These are phyloP conservation scores for Peromyscus nudipes DNA, from an alignment of 2,797 vertebrate species.

Conservation along the genomic window DNA sequence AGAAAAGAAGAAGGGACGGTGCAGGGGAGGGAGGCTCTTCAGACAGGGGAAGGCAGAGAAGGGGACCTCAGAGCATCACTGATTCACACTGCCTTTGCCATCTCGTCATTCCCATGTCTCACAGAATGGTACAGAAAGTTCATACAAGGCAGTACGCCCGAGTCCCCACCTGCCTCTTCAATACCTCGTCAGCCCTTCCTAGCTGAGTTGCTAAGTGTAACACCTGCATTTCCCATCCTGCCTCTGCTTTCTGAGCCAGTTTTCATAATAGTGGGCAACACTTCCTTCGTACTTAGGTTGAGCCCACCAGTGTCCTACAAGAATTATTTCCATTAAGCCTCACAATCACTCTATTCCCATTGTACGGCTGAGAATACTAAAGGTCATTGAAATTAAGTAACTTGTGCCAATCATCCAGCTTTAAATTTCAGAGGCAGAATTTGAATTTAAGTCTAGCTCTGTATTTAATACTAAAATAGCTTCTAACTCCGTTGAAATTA, in stretches of 20 bases:
- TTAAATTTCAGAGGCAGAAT: conserved; percentile 42
- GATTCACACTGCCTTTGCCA: neutral
- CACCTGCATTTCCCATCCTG: neutral
- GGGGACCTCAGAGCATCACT: neutral
- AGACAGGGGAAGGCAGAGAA: neutral
- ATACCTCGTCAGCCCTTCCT: neutral
- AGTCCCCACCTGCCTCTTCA: neutral
- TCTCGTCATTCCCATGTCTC: neutral
- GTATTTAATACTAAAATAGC: neutral
- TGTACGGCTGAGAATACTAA: neutral
- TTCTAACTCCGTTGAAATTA: conserved; percentile 16
- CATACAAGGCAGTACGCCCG: neutral
- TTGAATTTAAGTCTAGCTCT: conserved; percentile 48
- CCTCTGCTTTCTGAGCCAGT: neutral
- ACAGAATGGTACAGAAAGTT: neutral
- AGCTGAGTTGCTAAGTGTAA: neutral
- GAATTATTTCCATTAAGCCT: neutral
- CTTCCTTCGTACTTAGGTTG: neutral
- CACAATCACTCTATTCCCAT: neutral
- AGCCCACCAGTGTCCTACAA: neutral
- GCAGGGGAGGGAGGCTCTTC: neutral
- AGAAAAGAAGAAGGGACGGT: neutral
- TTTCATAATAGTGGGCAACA: neutral
- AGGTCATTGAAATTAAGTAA: conserved; percentile 2
- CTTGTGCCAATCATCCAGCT: neutral